Percentiles rank a stretch among this genome's conserved stretches.
Evolutionary conservation across 2,113 vertebrate genomes (phyloP).

Genomic region (Hyperoodon ampullatus): DNA sequence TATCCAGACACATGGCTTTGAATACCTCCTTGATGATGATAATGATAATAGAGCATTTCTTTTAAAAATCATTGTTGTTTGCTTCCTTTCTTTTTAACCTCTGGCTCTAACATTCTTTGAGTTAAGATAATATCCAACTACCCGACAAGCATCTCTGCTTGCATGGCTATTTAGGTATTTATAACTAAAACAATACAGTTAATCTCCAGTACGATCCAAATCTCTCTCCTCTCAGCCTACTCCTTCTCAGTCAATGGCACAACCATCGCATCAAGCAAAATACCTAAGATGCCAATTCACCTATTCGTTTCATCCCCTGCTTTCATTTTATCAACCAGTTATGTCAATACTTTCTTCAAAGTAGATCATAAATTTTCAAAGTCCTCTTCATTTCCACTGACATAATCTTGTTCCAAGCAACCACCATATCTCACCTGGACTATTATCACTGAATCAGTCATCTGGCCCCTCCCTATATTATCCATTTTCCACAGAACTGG

Average conservation of each 20-base stretch:
- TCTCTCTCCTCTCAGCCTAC: not conserved
- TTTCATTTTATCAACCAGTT: not conserved
- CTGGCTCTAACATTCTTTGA: not conserved
- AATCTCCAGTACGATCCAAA: not conserved
- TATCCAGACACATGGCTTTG: not conserved
- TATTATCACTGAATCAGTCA: not conserved
- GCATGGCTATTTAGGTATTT: not conserved
- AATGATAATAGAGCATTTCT: not conserved
- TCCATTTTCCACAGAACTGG: not conserved
- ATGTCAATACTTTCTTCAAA: slow-evolving; percentile 1
- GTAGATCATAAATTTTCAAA: not conserved
- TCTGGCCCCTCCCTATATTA: not conserved
- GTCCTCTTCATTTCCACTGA: not conserved
- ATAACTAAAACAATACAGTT: not conserved
- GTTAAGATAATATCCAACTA: not conserved
- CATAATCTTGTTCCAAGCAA: not conserved
- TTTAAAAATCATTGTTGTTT: not conserved
- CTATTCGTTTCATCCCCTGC: not conserved
- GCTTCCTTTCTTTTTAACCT: not conserved
- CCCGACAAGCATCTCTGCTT: not conserved
- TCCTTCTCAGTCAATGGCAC: not conserved
- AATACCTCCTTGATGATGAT: not conserved
- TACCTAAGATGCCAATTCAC: not conserved
- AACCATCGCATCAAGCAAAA: not conserved
- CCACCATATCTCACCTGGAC: not conserved